Evolutionary conservation across 2,888 invertebrate genomes (phyloP), one percentile per base, ranked within the genome.

Genomic region (Apomyelois bistriatella): DNA sequence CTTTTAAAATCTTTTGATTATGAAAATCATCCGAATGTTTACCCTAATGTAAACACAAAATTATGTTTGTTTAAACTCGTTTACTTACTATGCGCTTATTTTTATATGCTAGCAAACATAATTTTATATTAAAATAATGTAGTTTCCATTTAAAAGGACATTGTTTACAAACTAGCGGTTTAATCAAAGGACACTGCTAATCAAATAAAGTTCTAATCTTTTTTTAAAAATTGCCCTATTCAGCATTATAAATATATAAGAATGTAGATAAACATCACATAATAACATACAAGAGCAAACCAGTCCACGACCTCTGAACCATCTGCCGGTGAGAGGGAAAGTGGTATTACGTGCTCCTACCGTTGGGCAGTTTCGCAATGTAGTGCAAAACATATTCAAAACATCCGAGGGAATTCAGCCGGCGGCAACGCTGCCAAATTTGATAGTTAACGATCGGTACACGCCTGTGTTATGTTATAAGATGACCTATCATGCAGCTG

Each of bases 281-380:
- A n/a, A 36, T 16, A 7, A 22, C 36, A 22, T 22, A 48, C 12
- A 37, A 28, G 28, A 49, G 13, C 46, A 10, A 46, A 46, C 38
- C 38, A 38, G 48, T 38, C 48, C 48, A 4, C 48, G 48, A 49
- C 48, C 66, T 65, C 56, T 58, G 65, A 57, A 62, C 64, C 74
- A 70, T 79, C 72, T 72, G 74, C 74, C 69, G 57, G 71, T 74
- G 74, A 82, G 76, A 76, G 79, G 81, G 67, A 82, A 85, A 82
- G 84, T 83, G 77, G 60, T 64, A 59, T 72, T 71, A 72, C 61
- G 62, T 60, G 55, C 58, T 57, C 60, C 61, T 61, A 59, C 59
- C 5, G 22, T 22, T 22, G 30, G 12, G 57, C 58, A 48, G 42
- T 61, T 75, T 76, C 71, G 70, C 63, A 76, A 79, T 70, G 42